These are phyloP conservation scores for Elmis aenea DNA, from an alignment of 2,888 invertebrate genomes.

Conservation along the genomic window DNA sequence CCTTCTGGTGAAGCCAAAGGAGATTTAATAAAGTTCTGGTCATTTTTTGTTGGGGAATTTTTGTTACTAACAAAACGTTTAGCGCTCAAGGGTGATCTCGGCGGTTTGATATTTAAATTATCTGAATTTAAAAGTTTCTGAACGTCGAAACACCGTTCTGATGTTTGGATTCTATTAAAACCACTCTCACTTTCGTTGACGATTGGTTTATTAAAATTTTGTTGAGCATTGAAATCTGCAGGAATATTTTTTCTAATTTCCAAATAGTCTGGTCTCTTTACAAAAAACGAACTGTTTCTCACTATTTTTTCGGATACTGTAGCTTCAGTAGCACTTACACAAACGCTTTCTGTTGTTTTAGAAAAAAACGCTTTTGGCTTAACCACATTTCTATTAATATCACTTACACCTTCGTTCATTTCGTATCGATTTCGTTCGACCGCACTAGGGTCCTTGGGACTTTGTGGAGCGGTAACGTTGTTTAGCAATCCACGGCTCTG, in stretches of 20 bases:
- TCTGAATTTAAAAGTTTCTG: constrained; percentile 37
- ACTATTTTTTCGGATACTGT: constrained; percentile 3
- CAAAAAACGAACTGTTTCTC: constrained; percentile 24
- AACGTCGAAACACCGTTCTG: constrained; percentile 40
- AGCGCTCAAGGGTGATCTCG: constrained; percentile 37
- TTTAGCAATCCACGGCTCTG: neutral
- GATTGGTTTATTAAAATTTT: neutral
- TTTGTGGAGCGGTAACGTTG: constrained; percentile 4
- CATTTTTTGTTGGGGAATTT: constrained; percentile 23
- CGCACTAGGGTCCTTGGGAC: neutral
- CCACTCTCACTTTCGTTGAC: constrained; percentile 10
- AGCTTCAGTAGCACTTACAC: constrained; percentile 14
- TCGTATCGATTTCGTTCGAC: constrained; percentile 29
- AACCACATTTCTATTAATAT: constrained; percentile 29
- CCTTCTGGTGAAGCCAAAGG: constrained; percentile 15
- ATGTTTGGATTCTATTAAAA: constrained; percentile 33
- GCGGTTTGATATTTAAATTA: constrained; percentile 38
- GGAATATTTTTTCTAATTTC: constrained; percentile 23
- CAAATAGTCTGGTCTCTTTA: constrained; percentile 34
- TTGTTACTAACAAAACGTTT: constrained; percentile 29
- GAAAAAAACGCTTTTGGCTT: constrained; percentile 22
- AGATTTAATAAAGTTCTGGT: constrained; percentile 14
- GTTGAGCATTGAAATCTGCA: neutral
- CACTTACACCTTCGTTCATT: constrained; percentile 37
- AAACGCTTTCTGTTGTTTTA: constrained; percentile 19